Conservation (phyloP, 1,140 invertebrate species). For the Drosophila teissieri region DNA sequence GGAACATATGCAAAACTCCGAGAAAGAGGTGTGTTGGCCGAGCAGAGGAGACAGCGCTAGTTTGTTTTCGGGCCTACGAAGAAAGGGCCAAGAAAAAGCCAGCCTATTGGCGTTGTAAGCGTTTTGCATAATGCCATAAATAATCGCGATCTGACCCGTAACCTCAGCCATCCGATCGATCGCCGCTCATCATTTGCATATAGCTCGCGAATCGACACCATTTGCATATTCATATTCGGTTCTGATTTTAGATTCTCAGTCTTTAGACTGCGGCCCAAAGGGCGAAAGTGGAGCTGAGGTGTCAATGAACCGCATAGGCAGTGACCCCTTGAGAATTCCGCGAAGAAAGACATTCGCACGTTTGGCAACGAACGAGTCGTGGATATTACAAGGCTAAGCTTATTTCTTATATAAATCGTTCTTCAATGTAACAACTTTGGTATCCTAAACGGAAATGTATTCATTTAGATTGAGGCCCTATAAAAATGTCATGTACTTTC, state of each 20-base stretch:
- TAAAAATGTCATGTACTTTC: no score
- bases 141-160: slow-evolving; percentile 60
- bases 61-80: slow-evolving; percentile 7
- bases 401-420: neutral
- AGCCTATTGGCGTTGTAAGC: slow-evolving; percentile 43
- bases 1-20: neutral
- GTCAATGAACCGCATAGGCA: slow-evolving; percentile 64
- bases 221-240: slow-evolving; percentile 69
- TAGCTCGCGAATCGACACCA: slow-evolving; percentile 37
- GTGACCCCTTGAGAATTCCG: slow-evolving; percentile 18
- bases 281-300: slow-evolving; percentile 64
- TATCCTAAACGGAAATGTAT: no score
- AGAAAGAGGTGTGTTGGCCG: neutral
- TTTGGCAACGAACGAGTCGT: no score
- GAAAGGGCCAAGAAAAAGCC: slow-evolving; percentile 28
- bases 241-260: neutral
- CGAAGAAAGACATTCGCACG: neutral
- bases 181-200: slow-evolving; percentile 35
- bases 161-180: slow-evolving; percentile 38
- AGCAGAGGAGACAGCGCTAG: neutral
- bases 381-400: neutral
- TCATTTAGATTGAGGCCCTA: no score
- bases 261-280: slow-evolving; percentile 24
- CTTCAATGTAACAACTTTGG: no score
- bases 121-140: slow-evolving; percentile 75